Conservation (phyloP, 2,113 vertebrate species). For the Chionodraco myersi region DNA sequence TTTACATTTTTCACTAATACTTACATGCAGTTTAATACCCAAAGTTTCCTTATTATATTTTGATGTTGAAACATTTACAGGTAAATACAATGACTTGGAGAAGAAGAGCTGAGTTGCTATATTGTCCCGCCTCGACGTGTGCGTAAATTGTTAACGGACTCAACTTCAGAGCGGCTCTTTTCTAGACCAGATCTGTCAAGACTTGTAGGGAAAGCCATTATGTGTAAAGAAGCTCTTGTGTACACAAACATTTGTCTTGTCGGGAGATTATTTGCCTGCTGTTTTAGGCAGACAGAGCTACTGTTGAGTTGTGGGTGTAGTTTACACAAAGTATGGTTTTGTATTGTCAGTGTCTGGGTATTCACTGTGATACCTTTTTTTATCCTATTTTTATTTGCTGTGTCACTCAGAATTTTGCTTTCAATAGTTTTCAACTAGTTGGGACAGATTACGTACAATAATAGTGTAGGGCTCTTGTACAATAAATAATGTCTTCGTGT, state of each 20-base stretch:
- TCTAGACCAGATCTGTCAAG: constrained; percentile 71
- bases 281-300: constrained; percentile 25
- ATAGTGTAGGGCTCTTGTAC: constrained; percentile 3
- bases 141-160: constrained; percentile 15
- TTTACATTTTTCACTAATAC: constrained; percentile 27
- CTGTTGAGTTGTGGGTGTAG: constrained; percentile 50
- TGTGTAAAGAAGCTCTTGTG: constrained; percentile 47
- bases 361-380: constrained; percentile 17
- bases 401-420: constrained; percentile 21
- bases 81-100: background rate
- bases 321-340: constrained; percentile 54
- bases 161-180: constrained; percentile 47
- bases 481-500: background rate
- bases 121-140: constrained; percentile 47
- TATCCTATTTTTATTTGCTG: background rate
- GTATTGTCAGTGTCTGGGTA: constrained; percentile 7
- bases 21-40: constrained; percentile 3
- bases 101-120: constrained; percentile 19
- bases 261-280: constrained; percentile 47
- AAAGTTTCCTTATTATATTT: background rate
- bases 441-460: constrained; percentile 16
- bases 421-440: background rate
- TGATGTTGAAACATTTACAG: background rate
- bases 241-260: constrained; percentile 64
- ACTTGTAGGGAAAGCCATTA: constrained; percentile 75